Conservation (phyloP, 2,888 invertebrate genomes). For the Microctonus hyperodae region DNA sequence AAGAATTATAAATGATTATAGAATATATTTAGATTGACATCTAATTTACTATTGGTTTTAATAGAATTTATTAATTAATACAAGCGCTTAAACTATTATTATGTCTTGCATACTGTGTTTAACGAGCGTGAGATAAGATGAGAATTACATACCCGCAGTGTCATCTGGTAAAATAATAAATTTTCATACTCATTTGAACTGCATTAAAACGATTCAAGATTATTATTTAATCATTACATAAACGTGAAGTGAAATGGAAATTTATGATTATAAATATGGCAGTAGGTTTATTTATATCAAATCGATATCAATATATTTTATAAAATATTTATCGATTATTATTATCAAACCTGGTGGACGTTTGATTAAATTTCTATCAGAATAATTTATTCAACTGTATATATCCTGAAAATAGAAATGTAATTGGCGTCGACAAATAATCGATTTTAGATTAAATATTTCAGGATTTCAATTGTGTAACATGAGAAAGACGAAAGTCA, state of each 20-base stretch:
- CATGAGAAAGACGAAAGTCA: background rate
- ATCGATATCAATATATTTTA: background rate
- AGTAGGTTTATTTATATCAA: background rate
- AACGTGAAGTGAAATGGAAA: background rate
- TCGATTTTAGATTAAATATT: background rate
- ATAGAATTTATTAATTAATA: background rate
- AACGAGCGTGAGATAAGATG: constrained; percentile 16
- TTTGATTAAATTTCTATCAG: background rate
- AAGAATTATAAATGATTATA: too few relatives aligned
- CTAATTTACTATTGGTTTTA: background rate
- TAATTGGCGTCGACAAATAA: background rate
- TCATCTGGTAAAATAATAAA: constrained; percentile 15
- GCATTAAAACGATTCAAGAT: background rate
- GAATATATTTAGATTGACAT: background rate
- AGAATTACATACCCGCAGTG: constrained; percentile 13
- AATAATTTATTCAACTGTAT: background rate
- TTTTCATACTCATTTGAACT: background rate
- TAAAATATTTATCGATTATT: background rate
- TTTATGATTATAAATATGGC: background rate
- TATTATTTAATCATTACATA: background rate
- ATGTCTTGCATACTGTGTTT: background rate
- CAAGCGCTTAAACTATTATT: background rate
- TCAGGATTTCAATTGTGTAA: background rate
- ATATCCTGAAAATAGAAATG: background rate
- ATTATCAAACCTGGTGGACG: background rate